Percentiles rank a stretch among this genome's conserved stretches.
phyloP scores from a whole-genome alignment of 2,888 invertebrate species.

The Nephrotoma guestfalica region DNA sequence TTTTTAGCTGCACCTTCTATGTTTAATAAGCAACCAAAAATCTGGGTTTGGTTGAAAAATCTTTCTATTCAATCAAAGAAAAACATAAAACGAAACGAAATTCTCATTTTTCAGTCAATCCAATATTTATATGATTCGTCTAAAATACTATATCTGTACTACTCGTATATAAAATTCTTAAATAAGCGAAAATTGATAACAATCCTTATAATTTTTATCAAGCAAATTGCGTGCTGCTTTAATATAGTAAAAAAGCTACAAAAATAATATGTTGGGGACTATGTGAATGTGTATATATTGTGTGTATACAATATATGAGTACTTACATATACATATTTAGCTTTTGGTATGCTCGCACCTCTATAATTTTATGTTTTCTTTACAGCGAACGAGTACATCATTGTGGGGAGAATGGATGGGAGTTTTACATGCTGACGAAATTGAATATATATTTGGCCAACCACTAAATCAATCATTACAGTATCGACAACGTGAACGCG shows the following conservation, averaged over 20 bases:
- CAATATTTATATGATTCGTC: neutral
- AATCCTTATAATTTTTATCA: neutral
- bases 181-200: neutral
- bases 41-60: neutral
- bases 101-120: neutral
- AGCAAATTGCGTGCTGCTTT: neutral
- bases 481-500: slow-evolving; percentile 74
- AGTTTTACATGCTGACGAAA: slow-evolving; percentile 95
- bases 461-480: slow-evolving; percentile 77
- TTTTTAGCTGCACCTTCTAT: no score
- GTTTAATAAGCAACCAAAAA: neutral
- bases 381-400: slow-evolving; percentile 75
- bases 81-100: neutral
- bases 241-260: neutral
- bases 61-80: neutral
- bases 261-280: neutral
- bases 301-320: no score
- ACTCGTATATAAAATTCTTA: neutral
- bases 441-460: slow-evolving; percentile 94
- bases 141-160: no score
- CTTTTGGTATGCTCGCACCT: neutral
- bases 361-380: slow-evolving; percentile 4
- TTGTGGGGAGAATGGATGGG: slow-evolving; percentile 99
- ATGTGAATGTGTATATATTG: neutral
- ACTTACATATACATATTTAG: neutral